Evolutionary conservation across 1,140 invertebrate species (phyloP).

Genomic region (Euura lappo): DNA sequence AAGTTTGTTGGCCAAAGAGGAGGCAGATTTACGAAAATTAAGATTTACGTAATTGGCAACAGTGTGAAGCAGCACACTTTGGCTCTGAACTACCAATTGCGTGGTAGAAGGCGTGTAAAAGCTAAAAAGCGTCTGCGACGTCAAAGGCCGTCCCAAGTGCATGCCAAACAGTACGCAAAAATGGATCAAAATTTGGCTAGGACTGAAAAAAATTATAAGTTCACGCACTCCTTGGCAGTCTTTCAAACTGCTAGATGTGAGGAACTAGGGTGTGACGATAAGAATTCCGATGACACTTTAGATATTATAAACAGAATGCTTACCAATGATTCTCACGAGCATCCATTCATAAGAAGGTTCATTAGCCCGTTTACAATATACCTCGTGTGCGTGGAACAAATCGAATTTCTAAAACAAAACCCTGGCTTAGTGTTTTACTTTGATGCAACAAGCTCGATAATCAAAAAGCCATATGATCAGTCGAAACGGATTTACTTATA

Average conservation of each 20-base stretch:
- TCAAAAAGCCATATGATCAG: constrained; percentile 15
- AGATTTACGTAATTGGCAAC: too few relatives aligned
- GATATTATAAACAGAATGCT: constrained; percentile 13
- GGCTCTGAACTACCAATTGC: constrained; percentile 15
- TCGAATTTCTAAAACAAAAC: constrained; percentile 14
- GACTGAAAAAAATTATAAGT: constrained; percentile 13
- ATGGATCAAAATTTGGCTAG: constrained; percentile 12
- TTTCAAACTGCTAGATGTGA: constrained; percentile 20
- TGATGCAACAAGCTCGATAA: constrained; percentile 22
- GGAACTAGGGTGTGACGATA: constrained; percentile 12
- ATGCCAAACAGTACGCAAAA: neutral
- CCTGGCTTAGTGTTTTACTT: constrained; percentile 13
- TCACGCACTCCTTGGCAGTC: constrained; percentile 9
- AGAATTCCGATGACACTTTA: constrained; percentile 9
- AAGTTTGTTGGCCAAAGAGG: neutral
- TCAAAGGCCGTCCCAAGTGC: constrained; percentile 10
- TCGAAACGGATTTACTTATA: neutral
- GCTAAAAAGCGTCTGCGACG: constrained; percentile 14
- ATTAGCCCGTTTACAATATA: constrained; percentile 16
- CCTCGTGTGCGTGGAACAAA: constrained; percentile 11
- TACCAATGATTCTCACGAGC: constrained; percentile 9
- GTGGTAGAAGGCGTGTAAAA: neutral
- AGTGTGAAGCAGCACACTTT: constrained; percentile 4
- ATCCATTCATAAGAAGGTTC: constrained; percentile 16
- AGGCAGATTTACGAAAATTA: too few relatives aligned